phyloP scores from a whole-genome alignment of 2,888 invertebrate genomes.

The Julus scandinavius region DNA sequence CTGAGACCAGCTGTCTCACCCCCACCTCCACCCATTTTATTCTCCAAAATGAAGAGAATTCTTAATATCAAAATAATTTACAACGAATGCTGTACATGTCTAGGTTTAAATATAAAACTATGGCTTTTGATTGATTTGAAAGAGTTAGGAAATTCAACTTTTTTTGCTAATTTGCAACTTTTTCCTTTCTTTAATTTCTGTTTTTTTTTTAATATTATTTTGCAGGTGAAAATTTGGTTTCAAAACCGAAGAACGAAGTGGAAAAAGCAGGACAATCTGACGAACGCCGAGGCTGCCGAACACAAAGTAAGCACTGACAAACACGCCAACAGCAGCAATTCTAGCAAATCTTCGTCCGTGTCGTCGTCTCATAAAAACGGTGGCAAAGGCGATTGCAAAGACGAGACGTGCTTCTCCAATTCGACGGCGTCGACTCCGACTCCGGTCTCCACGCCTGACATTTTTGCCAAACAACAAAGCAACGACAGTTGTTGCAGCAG shows the following conservation, averaged over 20 bases:
- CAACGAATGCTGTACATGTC: too few relatives aligned
- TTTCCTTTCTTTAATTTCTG: too few relatives aligned
- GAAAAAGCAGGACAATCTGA: conserved; percentile 94
- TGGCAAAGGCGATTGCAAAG: conserved; percentile 48
- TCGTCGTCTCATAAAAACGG: not conserved
- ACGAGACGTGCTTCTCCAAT: conserved; percentile 52
- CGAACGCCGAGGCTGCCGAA: conserved; percentile 87
- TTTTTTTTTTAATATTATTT: conserved; percentile 63
- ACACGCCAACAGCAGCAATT: conserved; percentile 46
- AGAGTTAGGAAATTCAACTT: too few relatives aligned
- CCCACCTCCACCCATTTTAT: too few relatives aligned
- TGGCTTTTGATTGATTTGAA: too few relatives aligned
- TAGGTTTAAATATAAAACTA: too few relatives aligned
- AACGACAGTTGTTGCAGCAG: conserved; percentile 54
- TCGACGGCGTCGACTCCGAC: conserved; percentile 52
- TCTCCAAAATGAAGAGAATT: too few relatives aligned
- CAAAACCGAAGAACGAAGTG: conserved; percentile 85
- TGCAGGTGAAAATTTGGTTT: conserved; percentile 91
- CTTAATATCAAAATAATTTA: too few relatives aligned
- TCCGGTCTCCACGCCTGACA: conserved; percentile 52
- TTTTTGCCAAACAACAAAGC: conserved; percentile 53
- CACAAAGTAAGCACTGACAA: conserved; percentile 71
- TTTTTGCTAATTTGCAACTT: too few relatives aligned
- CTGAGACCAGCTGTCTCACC: too few relatives aligned
- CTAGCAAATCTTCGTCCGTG: conserved; percentile 31